Evolutionary conservation across 2,113 vertebrate genomes (phyloP).

Genomic region (Crotophaga sulcirostris): DNA sequence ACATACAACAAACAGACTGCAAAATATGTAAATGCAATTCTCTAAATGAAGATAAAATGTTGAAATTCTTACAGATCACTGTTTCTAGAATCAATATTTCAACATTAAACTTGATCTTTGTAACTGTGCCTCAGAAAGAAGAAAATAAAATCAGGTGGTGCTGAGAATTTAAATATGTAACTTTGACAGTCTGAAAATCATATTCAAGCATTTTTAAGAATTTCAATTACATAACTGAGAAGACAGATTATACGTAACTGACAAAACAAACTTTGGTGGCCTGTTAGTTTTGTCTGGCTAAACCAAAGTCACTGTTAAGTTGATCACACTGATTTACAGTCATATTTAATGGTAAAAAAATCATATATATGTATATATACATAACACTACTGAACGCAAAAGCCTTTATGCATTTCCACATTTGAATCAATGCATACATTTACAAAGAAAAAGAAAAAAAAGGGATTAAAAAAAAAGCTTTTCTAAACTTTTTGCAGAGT

Average conservation of each 20-base stretch:
- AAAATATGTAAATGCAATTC: neutral
- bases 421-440: neutral
- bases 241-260: neutral
- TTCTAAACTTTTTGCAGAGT: neutral
- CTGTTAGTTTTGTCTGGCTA: neutral
- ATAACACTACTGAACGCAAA: neutral
- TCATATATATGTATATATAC: neutral
- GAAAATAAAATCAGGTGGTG: neutral
- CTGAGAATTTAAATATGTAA: neutral
- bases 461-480: neutral
- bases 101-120: neutral
- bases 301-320: neutral
- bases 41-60: constrained; percentile 9
- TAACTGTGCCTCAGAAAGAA: neutral
- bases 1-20: neutral
- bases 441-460: neutral
- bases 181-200: neutral
- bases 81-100: neutral
- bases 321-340: neutral
- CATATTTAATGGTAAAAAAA: neutral
- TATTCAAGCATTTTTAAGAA: neutral
- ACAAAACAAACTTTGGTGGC: neutral
- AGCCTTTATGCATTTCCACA: neutral
- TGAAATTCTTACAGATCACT: neutral
- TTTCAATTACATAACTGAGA: neutral